Conservation (phyloP, 2,888 invertebrate species). For the Callosobruchus maculatus region DNA sequence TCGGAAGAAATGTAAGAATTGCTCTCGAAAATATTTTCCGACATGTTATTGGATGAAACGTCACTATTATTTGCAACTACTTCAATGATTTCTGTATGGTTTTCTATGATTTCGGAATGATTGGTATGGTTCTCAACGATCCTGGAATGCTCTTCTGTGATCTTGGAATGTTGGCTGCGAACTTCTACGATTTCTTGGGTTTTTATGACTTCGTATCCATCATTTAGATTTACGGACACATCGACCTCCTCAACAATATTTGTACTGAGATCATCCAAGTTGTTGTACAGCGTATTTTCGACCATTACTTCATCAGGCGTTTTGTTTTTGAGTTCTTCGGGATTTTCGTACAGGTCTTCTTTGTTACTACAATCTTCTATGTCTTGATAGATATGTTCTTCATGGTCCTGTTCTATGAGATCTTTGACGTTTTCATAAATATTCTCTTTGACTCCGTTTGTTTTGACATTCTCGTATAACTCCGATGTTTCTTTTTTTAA, state of each 20-base stretch:
- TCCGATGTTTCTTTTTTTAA: constrained; percentile 25
- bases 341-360: constrained; percentile 14
- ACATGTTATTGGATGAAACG: neutral
- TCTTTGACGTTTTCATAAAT: constrained; percentile 31
- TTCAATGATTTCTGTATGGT: neutral
- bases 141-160: neutral
- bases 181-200: neutral
- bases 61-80: neutral
- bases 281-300: constrained; percentile 16
- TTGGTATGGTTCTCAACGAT: neutral
- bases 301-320: constrained; percentile 15
- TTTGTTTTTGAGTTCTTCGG: constrained; percentile 20
- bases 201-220: neutral
- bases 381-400: constrained; percentile 32
- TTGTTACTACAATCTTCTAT: constrained; percentile 23
- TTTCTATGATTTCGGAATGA: neutral
- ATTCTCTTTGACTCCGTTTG: constrained; percentile 18
- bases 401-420: constrained; percentile 13
- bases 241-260: constrained; percentile 4
- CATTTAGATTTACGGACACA: neutral
- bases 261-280: neutral
- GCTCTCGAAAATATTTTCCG: neutral
- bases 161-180: neutral
- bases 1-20: neutral
- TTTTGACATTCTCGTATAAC: constrained; percentile 31